Base-by-base conservation (phyloP, 2,797 vertebrate genomes). In the Oreonectes daqikongensis region DNA sequence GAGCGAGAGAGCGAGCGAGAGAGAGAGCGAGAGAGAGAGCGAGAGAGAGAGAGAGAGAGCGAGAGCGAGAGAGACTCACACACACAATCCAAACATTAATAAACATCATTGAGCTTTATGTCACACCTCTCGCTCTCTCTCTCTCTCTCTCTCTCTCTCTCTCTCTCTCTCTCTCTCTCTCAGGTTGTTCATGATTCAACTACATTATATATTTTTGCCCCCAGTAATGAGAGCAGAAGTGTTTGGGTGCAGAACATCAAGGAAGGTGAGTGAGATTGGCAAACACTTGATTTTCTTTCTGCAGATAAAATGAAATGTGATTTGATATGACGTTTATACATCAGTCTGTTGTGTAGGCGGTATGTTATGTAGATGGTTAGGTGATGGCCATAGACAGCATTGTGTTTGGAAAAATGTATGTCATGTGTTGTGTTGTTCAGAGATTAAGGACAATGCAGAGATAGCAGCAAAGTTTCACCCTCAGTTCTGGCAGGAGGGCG, bases 401-500 rank as follows among this genome's bases (percentile, higher is more conserved):
- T n/a, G n/a, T n/a, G n/a, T n/a, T n/a, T n/a, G n/a, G n/a, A n/a
- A n/a, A n/a, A n/a, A n/a, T n/a, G n/a, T n/a, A n/a, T n/a, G n/a
- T n/a, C n/a, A n/a, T n/a, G n/a, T n/a, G n/a, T n/a, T 20, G 7
- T 66, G 11, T 61, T 7, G 17, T 87, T 18, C 78, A 98, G 96
- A 95, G 90, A 97, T 98, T 87, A 95, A 90, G 87, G 90, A 94
- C 81, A 99, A 99, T 85, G 78, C 86, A 0, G 85, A 88, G 60
- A 92, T 97, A 72, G 82, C 92, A 87, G 78, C 93, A 15, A 99
- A 98, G 90, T 99, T 96, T 69, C 97, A 99, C 82, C 95, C 96
- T 64, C 95, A 95, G 86, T 94, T 99, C 87, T 98, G 96, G 96
- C 90, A 92, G 82, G 96, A 97, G 2, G 96, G 96, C 61, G 84